phyloP scores from a whole-genome alignment of 2,113 vertebrate species.

The Opisthocomus hoazin region DNA sequence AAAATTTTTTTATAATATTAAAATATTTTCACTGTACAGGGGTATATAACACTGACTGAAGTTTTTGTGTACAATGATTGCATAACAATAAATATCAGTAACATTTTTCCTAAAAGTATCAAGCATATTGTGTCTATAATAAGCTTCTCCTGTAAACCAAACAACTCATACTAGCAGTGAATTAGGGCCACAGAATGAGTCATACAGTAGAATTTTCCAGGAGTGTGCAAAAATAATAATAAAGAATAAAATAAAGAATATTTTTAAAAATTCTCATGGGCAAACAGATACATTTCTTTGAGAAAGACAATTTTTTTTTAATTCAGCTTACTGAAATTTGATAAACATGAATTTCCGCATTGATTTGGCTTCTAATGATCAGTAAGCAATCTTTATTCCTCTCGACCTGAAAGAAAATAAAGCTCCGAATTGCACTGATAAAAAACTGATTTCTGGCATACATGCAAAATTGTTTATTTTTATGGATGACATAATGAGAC shows the following conservation, averaged over 20 bases:
- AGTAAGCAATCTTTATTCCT: constrained; percentile 53
- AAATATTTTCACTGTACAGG: not conserved
- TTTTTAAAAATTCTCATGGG: not conserved
- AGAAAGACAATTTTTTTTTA: constrained; percentile 20
- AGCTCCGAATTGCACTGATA: constrained; percentile 54
- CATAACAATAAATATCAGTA: not conserved
- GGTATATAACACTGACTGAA: not conserved
- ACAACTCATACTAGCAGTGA: not conserved
- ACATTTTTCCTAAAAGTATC: not conserved
- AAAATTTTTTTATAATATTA: not conserved
- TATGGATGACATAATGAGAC: constrained; percentile 67
- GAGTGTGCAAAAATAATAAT: not conserved
- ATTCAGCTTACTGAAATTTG: constrained; percentile 40
- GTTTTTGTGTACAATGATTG: not conserved
- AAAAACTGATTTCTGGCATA: constrained; percentile 67
- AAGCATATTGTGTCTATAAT: not conserved
- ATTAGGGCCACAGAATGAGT: not conserved
- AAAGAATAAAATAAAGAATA: not conserved
- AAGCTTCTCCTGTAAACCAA: not conserved
- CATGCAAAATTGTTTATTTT: constrained; percentile 71
- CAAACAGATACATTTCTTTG: not conserved
- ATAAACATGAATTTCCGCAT: constrained; percentile 54
- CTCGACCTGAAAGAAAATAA: constrained; percentile 60
- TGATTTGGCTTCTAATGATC: constrained; percentile 58
- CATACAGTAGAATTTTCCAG: not conserved